Evolutionary conservation across 2,888 invertebrate species (phyloP), one percentile per base, ranked within the genome.

Genomic region (Agrotis clavis): DNA sequence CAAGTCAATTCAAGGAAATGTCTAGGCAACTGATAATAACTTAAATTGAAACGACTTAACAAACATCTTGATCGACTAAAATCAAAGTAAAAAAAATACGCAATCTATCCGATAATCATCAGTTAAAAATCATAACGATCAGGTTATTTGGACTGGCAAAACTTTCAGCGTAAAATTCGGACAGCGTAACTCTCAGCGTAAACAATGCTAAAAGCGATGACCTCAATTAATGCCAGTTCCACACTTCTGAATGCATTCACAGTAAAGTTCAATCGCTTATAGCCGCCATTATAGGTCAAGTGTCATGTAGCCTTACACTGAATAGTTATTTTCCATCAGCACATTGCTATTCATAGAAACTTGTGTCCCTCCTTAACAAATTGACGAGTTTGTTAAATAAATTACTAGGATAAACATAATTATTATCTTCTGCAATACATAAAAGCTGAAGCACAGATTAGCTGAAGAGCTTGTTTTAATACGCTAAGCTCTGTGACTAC

Each of bases 311-410:
- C 67, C 57, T 62, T 77, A 71, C 62, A 16, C 50, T 71, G 71
- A 60, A 71, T 48, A 66, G 59, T 68, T 73, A 73, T 77, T 81
- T 81, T 77, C 73, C 65, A 9, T 65, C n/a, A 54, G 14, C 57
- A 48, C 25, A 57, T 35, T n/a, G n/a, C 18, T 67, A 56, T 60
- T 41, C 53, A 82, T 61, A 57, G 69, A 78, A 77, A 70, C 67
- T 67, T 64, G 18, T 48, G 13, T 6, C 47, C 18, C 50, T 67
- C 30, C 41, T 18, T 54, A 41, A 53, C 41, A 19, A 53, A n/a
- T 48, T 54, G 50, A 67, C n/a, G 59, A 30, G 61, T 54, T 65
- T 64, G 61, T 62, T 45, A 1, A 67, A 54, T 70, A 47, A 54
- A 45, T 68, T 62, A 47, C 35, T 47, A 53, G 35, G 14, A 6